phyloP scores from a whole-genome alignment of 2,797 vertebrate genomes.

The Ptychadena robeensis region DNA sequence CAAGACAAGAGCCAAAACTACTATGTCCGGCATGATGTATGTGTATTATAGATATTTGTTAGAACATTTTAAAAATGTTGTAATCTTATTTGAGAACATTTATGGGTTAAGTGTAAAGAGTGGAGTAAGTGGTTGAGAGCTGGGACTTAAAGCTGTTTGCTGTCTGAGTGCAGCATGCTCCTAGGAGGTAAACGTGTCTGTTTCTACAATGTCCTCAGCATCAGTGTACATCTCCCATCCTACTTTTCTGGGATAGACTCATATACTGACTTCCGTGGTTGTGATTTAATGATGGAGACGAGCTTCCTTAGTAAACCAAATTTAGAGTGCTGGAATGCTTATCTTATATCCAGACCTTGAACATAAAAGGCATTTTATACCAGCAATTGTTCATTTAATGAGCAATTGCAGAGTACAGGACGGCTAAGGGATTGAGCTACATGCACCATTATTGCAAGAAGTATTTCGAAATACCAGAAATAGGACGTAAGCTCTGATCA shows the following conservation, averaged over 20 bases:
- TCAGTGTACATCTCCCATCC: conserved; percentile 64
- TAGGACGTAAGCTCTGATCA: conserved; percentile 99
- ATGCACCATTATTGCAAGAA: conserved; percentile 95
- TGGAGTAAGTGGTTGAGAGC: neutral
- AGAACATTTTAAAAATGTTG: neutral
- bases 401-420: conserved; percentile 90
- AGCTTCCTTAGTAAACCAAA: conserved; percentile 85
- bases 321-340: conserved; percentile 88
- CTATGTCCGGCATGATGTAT: neutral
- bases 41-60: neutral
- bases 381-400: conserved; percentile 92
- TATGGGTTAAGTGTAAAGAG: neutral
- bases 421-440: conserved; percentile 88
- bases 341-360: conserved; percentile 90
- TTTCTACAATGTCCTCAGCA: neutral
- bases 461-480: conserved; percentile 99
- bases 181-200: conserved; percentile 13
- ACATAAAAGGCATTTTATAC: conserved; percentile 88
- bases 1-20: too few relatives aligned
- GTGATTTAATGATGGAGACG: conserved; percentile 82
- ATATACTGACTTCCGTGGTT: conserved; percentile 80
- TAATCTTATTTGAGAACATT: neutral
- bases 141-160: neutral
- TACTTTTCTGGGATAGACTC: conserved; percentile 79
- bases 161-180: neutral